phyloP scores from a whole-genome alignment of 2,888 invertebrate genomes.

The Cosmia trapezina region DNA sequence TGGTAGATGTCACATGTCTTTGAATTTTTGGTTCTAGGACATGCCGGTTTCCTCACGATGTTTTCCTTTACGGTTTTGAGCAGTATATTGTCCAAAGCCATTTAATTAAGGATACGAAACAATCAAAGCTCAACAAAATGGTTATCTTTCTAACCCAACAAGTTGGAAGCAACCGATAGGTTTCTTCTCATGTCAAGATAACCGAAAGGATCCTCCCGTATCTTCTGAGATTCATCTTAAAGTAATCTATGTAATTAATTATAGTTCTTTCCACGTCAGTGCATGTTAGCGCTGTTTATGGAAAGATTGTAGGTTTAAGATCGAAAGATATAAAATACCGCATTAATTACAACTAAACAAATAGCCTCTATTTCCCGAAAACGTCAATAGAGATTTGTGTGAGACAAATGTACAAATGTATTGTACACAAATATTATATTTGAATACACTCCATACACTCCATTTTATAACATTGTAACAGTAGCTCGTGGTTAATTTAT shows the following conservation, averaged over 20 bases:
- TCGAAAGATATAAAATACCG: neutral
- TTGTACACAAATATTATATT: no score
- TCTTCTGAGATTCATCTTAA: conserved; percentile 16
- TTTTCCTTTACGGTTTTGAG: no score
- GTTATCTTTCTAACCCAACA: conserved; percentile 49
- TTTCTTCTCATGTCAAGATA: conserved; percentile 26
- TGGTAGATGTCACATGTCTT: no score
- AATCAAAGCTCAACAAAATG: conserved; percentile 26
- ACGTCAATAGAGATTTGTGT: no score
- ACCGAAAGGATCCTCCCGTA: conserved; percentile 19
- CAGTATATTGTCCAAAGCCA: neutral
- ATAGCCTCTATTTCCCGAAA: no score
- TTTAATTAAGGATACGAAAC: conserved; percentile 26
- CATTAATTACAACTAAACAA: neutral
- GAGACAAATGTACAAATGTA: no score
- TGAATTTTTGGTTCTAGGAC: no score
- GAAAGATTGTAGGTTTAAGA: conserved; percentile 23
- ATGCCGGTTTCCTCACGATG: no score
- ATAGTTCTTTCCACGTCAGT: neutral
- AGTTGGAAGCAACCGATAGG: conserved; percentile 6
- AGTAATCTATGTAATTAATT: conserved; percentile 41
- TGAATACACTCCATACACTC: no score
- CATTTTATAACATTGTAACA: no score
- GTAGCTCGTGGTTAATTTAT: no score
- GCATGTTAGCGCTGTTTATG: conserved; percentile 19